A percentile compares a stretch with the other conserved stretches of the same genome.
These are phyloP conservation scores for Auanema freiburgensis DNA, from an alignment of 2,888 invertebrate species.

Conservation along the genomic window DNA sequence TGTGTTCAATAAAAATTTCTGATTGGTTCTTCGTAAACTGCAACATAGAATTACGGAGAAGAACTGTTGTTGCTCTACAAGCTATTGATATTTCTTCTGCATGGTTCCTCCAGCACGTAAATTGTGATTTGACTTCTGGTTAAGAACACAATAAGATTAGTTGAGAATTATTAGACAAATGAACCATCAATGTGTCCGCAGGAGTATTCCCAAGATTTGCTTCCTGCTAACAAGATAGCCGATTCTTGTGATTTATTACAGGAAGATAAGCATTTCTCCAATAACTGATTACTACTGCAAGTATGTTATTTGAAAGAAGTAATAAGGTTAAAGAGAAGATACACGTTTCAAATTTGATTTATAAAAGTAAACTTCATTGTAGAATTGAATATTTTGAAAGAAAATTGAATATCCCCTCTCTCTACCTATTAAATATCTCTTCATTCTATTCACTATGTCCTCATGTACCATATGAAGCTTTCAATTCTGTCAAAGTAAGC, in stretches of 20 bases:
- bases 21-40: conserved; percentile 37
- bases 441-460: neutral
- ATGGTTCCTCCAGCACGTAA: conserved; percentile 43
- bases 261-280: conserved; percentile 30
- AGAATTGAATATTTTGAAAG: neutral
- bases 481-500: no score
- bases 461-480: no score
- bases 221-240: conserved; percentile 36
- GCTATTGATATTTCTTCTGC: conserved; percentile 32
- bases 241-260: conserved; percentile 43
- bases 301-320: no score
- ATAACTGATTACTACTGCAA: conserved; percentile 35
- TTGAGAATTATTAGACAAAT: neutral
- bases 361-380: neutral
- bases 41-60: conserved; percentile 27
- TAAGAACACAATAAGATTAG: neutral
- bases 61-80: conserved; percentile 30
- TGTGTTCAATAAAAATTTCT: conserved; percentile 32
- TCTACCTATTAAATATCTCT: neutral
- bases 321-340: no score
- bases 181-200: conserved; percentile 17
- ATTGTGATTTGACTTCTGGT: conserved; percentile 38
- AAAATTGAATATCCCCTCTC: neutral
- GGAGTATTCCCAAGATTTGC: conserved; percentile 21
- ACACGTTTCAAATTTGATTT: conserved; percentile 2